Percentiles rank a stretch among this genome's conserved stretches.
These are phyloP conservation scores for Lasioglossum morio DNA, from an alignment of 2,888 invertebrate genomes.

Conservation along the genomic window DNA sequence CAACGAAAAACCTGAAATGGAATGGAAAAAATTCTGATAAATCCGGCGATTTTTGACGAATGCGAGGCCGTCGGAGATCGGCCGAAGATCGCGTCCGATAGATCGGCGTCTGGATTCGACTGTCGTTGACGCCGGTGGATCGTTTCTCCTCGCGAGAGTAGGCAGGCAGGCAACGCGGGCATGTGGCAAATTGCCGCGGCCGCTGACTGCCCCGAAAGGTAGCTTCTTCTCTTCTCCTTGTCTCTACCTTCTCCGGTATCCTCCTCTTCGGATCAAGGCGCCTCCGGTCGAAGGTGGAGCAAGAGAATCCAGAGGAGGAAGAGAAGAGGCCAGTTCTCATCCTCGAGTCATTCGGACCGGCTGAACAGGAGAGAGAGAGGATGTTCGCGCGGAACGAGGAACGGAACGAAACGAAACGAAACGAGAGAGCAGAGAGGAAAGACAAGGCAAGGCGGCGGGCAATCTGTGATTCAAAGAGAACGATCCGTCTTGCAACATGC, in stretches of 20 bases:
- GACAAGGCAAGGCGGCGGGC: conserved; percentile 71
- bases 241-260: conserved; percentile 11
- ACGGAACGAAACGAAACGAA: neutral
- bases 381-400: conserved; percentile 47
- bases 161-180: conserved; percentile 69
- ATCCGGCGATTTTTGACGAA: conserved; percentile 16
- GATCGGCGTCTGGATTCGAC: conserved; percentile 52
- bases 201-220: conserved; percentile 61
- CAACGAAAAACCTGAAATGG: too few species aligned
- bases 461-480: conserved; percentile 84
- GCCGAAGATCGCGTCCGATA: conserved; percentile 39
- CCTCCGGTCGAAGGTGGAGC: conserved; percentile 54
- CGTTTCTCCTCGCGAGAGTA: conserved; percentile 45
- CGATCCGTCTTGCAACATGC: conserved; percentile 83
- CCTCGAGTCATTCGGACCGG: conserved; percentile 15
- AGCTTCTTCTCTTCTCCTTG: conserved; percentile 6
- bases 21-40: neutral
- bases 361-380: conserved; percentile 17
- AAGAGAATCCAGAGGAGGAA: conserved; percentile 48
- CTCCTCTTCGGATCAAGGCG: conserved; percentile 63
- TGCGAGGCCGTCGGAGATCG: conserved; percentile 35
- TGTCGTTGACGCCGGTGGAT: conserved; percentile 56
- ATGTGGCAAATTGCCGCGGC: conserved; percentile 81
- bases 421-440: neutral
- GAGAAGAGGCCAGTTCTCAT: conserved; percentile 37